Conservation (phyloP, 2,888 invertebrate species). For the Eucera pruinosa region DNA sequence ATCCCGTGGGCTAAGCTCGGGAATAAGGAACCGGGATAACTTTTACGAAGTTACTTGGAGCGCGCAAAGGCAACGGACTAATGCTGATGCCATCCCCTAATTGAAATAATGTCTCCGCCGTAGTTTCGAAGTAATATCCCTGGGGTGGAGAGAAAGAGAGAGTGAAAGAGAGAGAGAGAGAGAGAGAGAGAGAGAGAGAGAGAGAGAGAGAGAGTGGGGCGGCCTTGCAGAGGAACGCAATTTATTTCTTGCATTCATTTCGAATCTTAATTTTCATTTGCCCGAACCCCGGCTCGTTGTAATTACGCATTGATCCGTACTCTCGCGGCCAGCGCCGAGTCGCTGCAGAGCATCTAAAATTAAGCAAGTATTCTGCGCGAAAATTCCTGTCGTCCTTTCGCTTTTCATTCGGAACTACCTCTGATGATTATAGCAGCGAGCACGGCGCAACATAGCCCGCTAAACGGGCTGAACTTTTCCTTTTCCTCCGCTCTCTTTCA, state of each 20-base stretch:
- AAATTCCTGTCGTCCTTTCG: slow-evolving; percentile 51
- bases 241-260: slow-evolving; percentile 73
- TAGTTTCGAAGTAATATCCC: slow-evolving; percentile 55
- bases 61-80: slow-evolving; percentile 58
- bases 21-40: slow-evolving; percentile 62
- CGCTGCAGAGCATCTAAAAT: slow-evolving; percentile 30
- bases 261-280: slow-evolving; percentile 70
- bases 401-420: slow-evolving; percentile 51
- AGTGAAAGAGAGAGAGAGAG: no score
- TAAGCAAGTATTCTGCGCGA: slow-evolving; percentile 51
- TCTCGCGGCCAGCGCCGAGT: not conserved
- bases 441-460: slow-evolving; percentile 29
- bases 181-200: no score
- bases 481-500: slow-evolving; percentile 43
- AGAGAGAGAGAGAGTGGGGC: not conserved
- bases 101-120: slow-evolving; percentile 68
- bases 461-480: slow-evolving; percentile 56
- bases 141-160: not conserved
- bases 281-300: slow-evolving; percentile 48
- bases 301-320: slow-evolving; percentile 69
- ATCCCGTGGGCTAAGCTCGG: not conserved
- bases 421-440: slow-evolving; percentile 62
- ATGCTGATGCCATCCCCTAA: slow-evolving; percentile 60
- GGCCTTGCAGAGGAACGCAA: slow-evolving; percentile 55
- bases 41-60: slow-evolving; percentile 63